phyloP scores from a whole-genome alignment of 2,888 invertebrate genomes.

The Serrognathus titanus region DNA sequence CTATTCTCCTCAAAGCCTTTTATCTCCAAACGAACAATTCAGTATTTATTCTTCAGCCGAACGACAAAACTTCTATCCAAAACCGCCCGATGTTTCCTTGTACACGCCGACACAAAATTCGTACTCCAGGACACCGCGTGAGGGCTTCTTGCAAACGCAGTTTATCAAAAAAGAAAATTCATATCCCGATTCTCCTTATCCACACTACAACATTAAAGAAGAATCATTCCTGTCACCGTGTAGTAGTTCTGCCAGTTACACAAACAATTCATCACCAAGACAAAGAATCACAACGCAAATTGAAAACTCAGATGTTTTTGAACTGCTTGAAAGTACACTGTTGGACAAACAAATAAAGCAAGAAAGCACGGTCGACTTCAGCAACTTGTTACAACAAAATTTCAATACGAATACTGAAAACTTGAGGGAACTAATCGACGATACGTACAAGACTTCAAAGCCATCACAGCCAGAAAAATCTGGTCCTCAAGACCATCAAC shows the following conservation, averaged over 20 bases:
- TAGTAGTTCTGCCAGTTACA: conserved; percentile 54
- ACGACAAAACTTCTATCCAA: conserved; percentile 38
- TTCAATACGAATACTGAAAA: background rate
- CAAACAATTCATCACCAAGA: conserved; percentile 55
- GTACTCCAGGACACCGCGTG: conserved; percentile 57
- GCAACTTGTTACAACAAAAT: conserved; percentile 55
- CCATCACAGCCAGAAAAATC: conserved; percentile 8
- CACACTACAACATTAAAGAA: conserved; percentile 49
- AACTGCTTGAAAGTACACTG: conserved; percentile 36
- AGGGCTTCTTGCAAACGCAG: conserved; percentile 45
- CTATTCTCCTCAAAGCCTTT: conserved; percentile 50
- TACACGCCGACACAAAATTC: conserved; percentile 52
- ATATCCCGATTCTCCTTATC: conserved; percentile 53
- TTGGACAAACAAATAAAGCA: conserved; percentile 49
- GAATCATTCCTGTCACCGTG: conserved; percentile 38
- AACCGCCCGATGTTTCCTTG: conserved; percentile 51
- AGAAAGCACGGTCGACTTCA: conserved; percentile 59
- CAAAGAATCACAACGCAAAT: conserved; percentile 21
- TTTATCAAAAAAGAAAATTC: conserved; percentile 54
- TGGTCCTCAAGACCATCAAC: conserved; percentile 62
- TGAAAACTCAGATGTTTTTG: conserved; percentile 35
- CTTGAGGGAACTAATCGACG: background rate
- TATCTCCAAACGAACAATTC: conserved; percentile 51
- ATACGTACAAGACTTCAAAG: conserved; percentile 4
- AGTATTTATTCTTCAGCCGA: conserved; percentile 51